Evolutionary conservation across 2,797 vertebrate species (phyloP).

Genomic region (Florisuga fusca): DNA sequence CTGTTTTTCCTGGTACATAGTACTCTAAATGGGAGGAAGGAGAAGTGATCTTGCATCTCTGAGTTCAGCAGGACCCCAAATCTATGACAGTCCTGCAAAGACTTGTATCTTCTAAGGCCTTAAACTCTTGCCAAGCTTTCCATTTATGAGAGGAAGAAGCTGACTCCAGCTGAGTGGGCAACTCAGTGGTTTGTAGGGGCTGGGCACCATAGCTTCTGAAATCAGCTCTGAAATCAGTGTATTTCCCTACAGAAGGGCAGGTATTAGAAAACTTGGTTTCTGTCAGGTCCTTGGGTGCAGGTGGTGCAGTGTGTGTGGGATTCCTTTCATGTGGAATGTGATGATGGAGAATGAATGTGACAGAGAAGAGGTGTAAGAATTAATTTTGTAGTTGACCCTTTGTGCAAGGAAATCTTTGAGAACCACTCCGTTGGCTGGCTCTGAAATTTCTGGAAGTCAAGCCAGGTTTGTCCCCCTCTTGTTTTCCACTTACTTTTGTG

Average conservation of each 20-base stretch:
- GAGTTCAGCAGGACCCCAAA: background rate
- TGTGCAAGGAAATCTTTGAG: background rate
- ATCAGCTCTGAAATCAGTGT: background rate
- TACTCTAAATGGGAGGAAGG: background rate
- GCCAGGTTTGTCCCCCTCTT: background rate
- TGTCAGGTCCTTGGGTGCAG: background rate
- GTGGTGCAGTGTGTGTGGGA: rapidly evolving
- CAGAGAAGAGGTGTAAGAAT: background rate
- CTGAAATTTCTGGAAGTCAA: background rate
- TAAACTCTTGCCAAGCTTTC: background rate
- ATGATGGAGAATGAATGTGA: background rate
- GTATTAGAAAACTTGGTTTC: background rate
- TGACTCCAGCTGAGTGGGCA: background rate
- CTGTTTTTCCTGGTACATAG: rapidly evolving
- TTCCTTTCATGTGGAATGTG: background rate
- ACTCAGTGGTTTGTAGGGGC: background rate
- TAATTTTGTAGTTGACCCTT: background rate
- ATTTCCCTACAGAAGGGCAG: background rate
- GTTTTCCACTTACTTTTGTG: background rate
- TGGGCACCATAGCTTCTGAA: background rate
- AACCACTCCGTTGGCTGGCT: background rate
- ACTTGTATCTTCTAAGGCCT: too few species aligned
- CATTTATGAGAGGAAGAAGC: background rate
- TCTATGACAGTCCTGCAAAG: background rate
- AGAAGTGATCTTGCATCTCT: background rate